These are phyloP conservation scores for Apomyelois bistriatella DNA, from an alignment of 2,888 invertebrate species.

Conservation along the genomic window DNA sequence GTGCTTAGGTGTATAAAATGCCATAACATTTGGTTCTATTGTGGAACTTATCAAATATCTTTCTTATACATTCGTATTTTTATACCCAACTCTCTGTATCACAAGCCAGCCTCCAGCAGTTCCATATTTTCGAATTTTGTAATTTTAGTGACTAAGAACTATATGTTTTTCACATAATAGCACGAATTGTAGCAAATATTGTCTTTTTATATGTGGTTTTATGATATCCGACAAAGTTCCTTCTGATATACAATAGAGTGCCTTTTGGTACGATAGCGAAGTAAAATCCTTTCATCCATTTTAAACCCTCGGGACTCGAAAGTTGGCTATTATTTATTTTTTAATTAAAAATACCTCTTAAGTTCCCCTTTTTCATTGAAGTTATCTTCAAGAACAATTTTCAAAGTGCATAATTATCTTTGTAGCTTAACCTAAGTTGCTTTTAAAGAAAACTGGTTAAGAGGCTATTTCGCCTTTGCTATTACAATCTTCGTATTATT, in stretches of 20 bases:
- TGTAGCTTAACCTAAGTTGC: constrained; percentile 7
- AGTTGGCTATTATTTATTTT: constrained; percentile 8
- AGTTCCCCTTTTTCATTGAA: neutral
- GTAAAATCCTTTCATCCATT: neutral
- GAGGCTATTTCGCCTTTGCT: neutral
- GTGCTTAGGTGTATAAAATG: constrained; percentile 8
- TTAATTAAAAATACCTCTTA: constrained; percentile 6
- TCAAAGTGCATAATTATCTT: constrained; percentile 9
- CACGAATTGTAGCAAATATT: neutral
- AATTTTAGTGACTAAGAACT: neutral
- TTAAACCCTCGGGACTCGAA: neutral
- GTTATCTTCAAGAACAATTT: constrained; percentile 7
- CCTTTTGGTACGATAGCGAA: constrained; percentile 33
- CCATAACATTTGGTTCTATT: neutral
- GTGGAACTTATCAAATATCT: neutral
- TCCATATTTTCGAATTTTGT: neutral
- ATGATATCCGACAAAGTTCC: constrained; percentile 43
- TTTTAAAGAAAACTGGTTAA: neutral
- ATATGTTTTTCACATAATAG: neutral
- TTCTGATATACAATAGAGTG: constrained; percentile 39
- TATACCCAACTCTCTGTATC: constrained; percentile 4
- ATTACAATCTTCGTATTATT: too few species aligned
- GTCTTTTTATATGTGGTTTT: neutral
- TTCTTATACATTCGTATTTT: constrained; percentile 7
- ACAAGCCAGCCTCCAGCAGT: neutral